phyloP scores from a whole-genome alignment of 2,888 invertebrate genomes.

The Neocrepidodera transversa region DNA sequence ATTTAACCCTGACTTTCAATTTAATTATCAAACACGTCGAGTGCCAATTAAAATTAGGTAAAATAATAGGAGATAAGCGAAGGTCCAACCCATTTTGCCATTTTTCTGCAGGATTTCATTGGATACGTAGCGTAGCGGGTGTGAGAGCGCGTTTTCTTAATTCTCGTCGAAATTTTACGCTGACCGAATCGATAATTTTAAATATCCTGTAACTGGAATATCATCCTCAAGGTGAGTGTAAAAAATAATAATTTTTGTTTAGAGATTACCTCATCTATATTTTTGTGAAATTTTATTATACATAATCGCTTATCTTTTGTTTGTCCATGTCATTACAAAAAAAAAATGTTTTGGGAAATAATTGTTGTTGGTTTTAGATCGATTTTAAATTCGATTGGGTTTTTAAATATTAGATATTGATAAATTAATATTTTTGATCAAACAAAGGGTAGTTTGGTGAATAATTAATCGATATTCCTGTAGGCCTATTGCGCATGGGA shows the following conservation, averaged over 20 bases:
- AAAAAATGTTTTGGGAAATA: not conserved
- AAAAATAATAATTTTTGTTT: not conserved
- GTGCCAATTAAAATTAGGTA: constrained; percentile 9
- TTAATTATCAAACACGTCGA: too few species aligned
- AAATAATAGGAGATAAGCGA: constrained; percentile 15
- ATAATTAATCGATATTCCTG: constrained; percentile 15
- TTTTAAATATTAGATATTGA: not conserved
- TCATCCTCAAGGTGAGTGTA: constrained; percentile 13
- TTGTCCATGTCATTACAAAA: too few species aligned
- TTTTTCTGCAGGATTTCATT: constrained; percentile 12
- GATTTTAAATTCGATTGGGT: constrained; percentile 9
- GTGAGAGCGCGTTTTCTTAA: not conserved
- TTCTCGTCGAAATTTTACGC: not conserved
- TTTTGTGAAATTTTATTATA: not conserved
- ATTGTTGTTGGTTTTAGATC: not conserved
- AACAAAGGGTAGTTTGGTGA: constrained; percentile 19
- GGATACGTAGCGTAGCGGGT: not conserved
- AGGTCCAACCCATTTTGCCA: constrained; percentile 16
- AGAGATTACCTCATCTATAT: constrained; percentile 11
- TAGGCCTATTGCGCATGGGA: constrained; percentile 15
- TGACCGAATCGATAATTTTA: constrained; percentile 9
- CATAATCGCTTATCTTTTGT: constrained; percentile 7
- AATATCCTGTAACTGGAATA: constrained; percentile 8
- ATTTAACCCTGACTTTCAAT: too few species aligned
- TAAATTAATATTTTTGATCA: constrained; percentile 4